Base-by-base conservation (phyloP, 2,888 invertebrate species). In the Ophioninae sp. region DNA sequence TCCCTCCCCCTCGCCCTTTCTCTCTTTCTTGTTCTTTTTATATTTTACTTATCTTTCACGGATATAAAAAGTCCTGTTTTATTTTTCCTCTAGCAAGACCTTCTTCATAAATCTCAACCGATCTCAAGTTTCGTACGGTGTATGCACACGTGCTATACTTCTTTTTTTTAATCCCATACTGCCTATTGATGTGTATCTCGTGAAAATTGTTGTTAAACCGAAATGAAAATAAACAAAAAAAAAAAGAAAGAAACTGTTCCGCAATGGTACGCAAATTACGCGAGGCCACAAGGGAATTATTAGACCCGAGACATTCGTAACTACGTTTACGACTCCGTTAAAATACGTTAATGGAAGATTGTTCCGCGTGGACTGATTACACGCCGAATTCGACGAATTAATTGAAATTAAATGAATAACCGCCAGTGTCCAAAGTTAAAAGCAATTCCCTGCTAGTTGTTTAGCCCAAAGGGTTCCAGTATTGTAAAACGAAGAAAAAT, bases 251-350 rank as follows among this genome's bases (percentile, higher is more conserved):
- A 56, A 20, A 39, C 37, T n/a, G 65, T 70, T 56, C 74, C 44
- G 70, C 70, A 67, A 69, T 79, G 67, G 67, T 70, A 79, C 75
- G 81, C 84, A 84, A 84, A 81, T 13, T 50, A 50, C 79, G 81
- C 84, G 79, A 84, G 81, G 81, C 84, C 84, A 84, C 81, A 67
- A 75, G 50, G 50, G 50, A 81, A 74, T 79, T 75, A 59, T 75
- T 21, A 20, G 59, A 59, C 21, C 21, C 59, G 59, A 59, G 20
- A 78, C n/a, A 62, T 81, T 62, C 21, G 62, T 37, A 68, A 65
- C 44, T 59, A 56, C 64, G 75, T 44, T 75, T 78, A 57, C 61
- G 30, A 69, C 57, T 69, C 41, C 17, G n/a, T 81, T 61, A 50
- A 69, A 70, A 57, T 67, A 74, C 78, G 61, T 79, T 67, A 41